phyloP scores from a whole-genome alignment of 2,797 vertebrate genomes.

The Acestrorhynchus altus region DNA sequence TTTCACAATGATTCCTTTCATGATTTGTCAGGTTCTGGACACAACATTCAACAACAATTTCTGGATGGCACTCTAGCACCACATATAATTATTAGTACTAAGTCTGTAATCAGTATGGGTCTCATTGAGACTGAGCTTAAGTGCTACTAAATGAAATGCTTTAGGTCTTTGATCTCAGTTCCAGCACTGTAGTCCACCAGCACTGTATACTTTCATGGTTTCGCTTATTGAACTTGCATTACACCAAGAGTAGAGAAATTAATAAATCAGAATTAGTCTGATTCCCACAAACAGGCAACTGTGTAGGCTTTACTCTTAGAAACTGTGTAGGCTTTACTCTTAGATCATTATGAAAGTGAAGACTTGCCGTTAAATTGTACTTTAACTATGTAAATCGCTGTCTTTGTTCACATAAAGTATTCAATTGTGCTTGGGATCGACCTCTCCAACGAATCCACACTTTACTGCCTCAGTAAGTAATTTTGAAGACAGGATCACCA shows the following conservation, averaged over 20 bases:
- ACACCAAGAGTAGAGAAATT: no score
- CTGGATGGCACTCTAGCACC: no score
- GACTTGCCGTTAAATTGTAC: background rate
- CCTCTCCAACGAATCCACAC: background rate
- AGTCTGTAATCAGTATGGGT: background rate
- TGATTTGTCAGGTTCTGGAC: background rate
- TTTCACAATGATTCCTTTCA: background rate
- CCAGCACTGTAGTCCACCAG: no score
- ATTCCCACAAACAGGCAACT: background rate
- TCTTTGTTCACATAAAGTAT: background rate
- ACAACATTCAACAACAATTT: no score
- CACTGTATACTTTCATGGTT: no score
- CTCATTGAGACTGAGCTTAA: background rate
- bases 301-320: no score
- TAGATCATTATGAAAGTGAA: background rate
- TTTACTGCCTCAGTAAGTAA: slow-evolving; percentile 66
- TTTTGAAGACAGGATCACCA: slow-evolving; percentile 88
- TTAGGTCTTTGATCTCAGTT: no score
- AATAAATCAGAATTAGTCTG: no score
- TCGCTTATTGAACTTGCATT: no score
- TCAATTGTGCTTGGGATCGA: background rate
- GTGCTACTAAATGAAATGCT: no score
- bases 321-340: no score
- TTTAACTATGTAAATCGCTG: background rate
- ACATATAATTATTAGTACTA: no score